These are phyloP conservation scores for Onthophagus sagittarius DNA, from an alignment of 2,888 invertebrate species.

Conservation along the genomic window DNA sequence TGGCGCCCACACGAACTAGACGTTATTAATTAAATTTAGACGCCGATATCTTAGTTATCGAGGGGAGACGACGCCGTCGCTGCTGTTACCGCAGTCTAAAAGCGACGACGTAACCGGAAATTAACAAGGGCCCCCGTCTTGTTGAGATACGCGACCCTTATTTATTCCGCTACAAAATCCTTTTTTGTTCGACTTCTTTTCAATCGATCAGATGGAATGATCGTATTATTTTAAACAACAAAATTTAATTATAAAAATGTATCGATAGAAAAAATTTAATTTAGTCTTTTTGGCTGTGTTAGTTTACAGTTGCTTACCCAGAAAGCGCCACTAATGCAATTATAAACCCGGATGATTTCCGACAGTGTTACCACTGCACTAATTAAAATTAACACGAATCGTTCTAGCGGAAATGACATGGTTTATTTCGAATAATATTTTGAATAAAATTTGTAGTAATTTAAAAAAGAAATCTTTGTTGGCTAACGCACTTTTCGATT, in stretches of 20 bases:
- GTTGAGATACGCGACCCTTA: background rate
- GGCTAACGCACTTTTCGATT: too few relatives aligned
- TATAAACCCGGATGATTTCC: background rate
- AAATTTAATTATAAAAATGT: too few relatives aligned
- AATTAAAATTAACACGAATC: background rate
- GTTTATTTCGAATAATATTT: background rate
- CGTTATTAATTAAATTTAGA: slow-evolving; percentile 29
- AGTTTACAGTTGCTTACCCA: background rate
- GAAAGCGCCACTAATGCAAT: background rate
- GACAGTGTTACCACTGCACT: background rate
- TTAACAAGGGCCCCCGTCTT: slow-evolving; percentile 31
- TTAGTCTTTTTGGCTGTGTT: background rate
- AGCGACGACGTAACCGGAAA: slow-evolving; percentile 35
- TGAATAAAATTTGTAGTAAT: too few relatives aligned
- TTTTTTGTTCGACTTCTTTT: too few relatives aligned
- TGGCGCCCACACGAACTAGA: slow-evolving; percentile 7
- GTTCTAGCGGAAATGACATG: background rate
- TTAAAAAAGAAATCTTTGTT: too few relatives aligned
- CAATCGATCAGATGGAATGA: too few relatives aligned
- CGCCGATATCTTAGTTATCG: slow-evolving; percentile 6
- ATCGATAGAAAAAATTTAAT: too few relatives aligned
- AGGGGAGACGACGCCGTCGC: background rate
- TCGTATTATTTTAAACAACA: too few relatives aligned
- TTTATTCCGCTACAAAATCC: too few relatives aligned
- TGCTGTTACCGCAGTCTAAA: slow-evolving; percentile 10